Conservation (phyloP, 2,797 vertebrate species). For the Galago senegalensis region DNA sequence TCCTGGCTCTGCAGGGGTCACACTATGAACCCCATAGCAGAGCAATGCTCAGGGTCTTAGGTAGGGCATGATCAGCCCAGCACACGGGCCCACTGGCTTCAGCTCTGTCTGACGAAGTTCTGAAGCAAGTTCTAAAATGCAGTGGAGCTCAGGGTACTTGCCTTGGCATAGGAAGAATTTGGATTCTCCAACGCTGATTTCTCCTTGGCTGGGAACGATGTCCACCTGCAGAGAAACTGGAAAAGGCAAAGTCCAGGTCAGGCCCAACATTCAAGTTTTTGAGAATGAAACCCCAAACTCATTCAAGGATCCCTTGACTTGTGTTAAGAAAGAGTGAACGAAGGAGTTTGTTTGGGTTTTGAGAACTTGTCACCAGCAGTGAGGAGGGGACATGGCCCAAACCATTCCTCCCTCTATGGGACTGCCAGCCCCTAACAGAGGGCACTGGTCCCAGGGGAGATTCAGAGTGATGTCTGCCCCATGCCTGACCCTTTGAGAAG, state of each 20-base stretch:
- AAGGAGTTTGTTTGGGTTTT: background rate
- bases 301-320: background rate
- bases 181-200: slow-evolving; percentile 98
- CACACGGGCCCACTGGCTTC: background rate
- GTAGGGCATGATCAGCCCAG: accelerated
- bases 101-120: background rate
- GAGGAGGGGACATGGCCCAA: background rate
- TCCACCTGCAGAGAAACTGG: slow-evolving; percentile 96
- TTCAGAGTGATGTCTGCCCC: background rate
- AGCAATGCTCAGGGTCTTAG: background rate
- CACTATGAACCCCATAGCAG: accelerated
- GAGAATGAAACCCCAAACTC: background rate
- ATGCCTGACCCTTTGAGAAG: background rate
- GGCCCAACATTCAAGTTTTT: background rate
- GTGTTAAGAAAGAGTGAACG: background rate
- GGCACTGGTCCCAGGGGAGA: background rate
- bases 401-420: background rate
- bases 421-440: background rate
- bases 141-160: slow-evolving; percentile 83
- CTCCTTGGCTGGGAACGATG: slow-evolving; percentile 96
- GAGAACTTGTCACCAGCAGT: background rate
- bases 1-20: background rate
- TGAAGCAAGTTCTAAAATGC: background rate
- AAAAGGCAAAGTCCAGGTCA: slow-evolving; percentile 71
- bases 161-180: slow-evolving; percentile 99